A percentile compares a stretch with the other conserved stretches of the same genome.
phyloP scores from a whole-genome alignment of 2,888 invertebrate genomes.

The Lithophane ornitopus region DNA sequence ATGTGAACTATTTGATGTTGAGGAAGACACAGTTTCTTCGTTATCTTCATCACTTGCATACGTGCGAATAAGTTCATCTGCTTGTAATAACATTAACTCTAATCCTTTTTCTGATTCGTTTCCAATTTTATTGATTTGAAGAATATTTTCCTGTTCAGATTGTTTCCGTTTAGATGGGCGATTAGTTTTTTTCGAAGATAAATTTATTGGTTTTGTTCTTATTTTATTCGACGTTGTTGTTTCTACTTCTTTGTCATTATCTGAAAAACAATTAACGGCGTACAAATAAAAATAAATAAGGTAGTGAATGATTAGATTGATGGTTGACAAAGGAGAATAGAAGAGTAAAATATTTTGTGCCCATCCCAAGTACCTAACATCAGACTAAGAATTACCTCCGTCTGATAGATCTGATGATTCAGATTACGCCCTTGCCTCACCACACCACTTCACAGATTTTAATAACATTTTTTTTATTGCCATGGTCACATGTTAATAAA shows the following conservation, averaged over 20 bases:
- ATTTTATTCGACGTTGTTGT: background rate
- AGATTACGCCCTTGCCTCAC: background rate
- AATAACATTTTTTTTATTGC: background rate
- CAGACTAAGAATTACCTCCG: background rate
- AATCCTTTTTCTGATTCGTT: background rate
- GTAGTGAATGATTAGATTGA: background rate
- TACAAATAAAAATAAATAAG: background rate
- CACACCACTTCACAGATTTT: background rate
- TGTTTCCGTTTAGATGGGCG: background rate
- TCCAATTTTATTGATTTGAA: background rate
- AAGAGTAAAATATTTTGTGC: background rate
- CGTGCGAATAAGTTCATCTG: conserved; percentile 15
- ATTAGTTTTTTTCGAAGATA: background rate
- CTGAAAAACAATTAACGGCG: conserved; percentile 4
- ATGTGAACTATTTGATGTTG: background rate
- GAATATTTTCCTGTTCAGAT: background rate
- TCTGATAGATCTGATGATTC: conserved; percentile 7
- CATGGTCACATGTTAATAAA: background rate
- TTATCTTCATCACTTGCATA: background rate
- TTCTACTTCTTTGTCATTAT: background rate
- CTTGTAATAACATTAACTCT: conserved; percentile 13
- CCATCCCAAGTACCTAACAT: too few relatives aligned
- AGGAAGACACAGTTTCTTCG: background rate
- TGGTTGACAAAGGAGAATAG: background rate
- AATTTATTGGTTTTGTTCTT: background rate